Evolutionary conservation across 2,113 vertebrate species (phyloP).

Genomic region (Oxygymnocypris stewartii): DNA sequence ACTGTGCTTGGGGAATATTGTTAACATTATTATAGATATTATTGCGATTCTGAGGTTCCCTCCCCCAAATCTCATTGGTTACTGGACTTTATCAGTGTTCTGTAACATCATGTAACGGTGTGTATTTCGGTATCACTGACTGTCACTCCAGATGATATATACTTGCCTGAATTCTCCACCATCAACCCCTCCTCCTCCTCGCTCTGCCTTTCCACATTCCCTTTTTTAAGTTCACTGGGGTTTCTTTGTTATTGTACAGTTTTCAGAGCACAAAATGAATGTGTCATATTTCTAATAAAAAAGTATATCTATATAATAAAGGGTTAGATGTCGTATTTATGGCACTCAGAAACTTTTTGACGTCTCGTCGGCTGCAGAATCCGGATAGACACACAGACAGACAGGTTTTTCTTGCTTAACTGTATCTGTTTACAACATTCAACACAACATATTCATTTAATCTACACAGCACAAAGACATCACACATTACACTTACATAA

Average conservation of each 20-base stretch:
- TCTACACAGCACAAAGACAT: no score
- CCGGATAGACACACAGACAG: neutral
- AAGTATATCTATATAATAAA: constrained; percentile 78
- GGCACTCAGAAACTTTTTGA: neutral
- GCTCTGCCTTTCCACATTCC: constrained; percentile 52
- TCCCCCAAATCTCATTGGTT: constrained; percentile 62
- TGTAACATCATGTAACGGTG: constrained; percentile 83
- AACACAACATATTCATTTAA: no score
- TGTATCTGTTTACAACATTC: no score
- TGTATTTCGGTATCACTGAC: constrained; percentile 85
- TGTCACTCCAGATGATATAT: constrained; percentile 64
- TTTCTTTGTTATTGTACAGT: constrained; percentile 87
- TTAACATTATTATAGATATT: constrained; percentile 76
- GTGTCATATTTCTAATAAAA: constrained; percentile 97
- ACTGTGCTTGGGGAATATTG: constrained; percentile 85
- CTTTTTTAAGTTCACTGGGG: constrained; percentile 72
- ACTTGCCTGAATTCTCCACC: constrained; percentile 55
- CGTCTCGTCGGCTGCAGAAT: neutral
- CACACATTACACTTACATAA: no score
- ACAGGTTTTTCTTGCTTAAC: no score
- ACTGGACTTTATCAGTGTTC: constrained; percentile 80
- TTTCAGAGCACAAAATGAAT: constrained; percentile 96
- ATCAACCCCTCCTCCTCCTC: constrained; percentile 22
- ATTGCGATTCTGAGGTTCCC: constrained; percentile 64
- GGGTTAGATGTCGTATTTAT: constrained; percentile 29